Evolutionary conservation across 2,888 invertebrate species (phyloP).

Genomic region (Macrophya alboannulata): DNA sequence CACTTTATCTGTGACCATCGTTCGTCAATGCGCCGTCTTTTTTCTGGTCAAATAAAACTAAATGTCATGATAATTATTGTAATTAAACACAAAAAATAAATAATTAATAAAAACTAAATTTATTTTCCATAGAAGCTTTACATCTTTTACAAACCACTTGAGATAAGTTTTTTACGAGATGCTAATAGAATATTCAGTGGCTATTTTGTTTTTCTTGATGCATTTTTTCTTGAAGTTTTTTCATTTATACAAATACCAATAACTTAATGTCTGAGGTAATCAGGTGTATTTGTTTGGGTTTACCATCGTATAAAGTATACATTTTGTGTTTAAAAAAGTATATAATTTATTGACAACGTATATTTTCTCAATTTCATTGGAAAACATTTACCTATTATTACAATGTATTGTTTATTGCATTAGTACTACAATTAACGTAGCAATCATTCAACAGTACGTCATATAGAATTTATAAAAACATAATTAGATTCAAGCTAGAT

Average conservation of each 20-base stretch:
- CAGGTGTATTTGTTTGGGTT: not conserved
- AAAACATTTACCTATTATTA: not conserved
- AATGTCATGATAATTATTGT: conserved; percentile 48
- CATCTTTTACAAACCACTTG: conserved; percentile 14
- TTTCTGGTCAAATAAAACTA: conserved; percentile 37
- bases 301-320: not conserved
- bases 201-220: not conserved
- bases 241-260: not conserved
- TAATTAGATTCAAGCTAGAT: not conserved
- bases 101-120: conserved; percentile 39
- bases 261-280: not conserved
- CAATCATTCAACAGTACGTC: not conserved
- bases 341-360: not conserved
- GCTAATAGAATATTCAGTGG: not conserved
- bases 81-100: conserved; percentile 49
- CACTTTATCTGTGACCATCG: conserved; percentile 35
- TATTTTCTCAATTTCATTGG: conserved; percentile 8
- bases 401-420: conserved; percentile 21
- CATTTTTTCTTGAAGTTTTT: not conserved
- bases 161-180: not conserved
- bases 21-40: conserved; percentile 16
- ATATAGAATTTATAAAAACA: conserved; percentile 18
- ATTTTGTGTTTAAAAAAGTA: conserved; percentile 4
- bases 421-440: not conserved
- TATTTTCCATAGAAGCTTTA: conserved; percentile 30